Evolutionary conservation across 92 coral and sea anemone species (phyloP).

Genomic region (Zoanthus gigantus): DNA sequence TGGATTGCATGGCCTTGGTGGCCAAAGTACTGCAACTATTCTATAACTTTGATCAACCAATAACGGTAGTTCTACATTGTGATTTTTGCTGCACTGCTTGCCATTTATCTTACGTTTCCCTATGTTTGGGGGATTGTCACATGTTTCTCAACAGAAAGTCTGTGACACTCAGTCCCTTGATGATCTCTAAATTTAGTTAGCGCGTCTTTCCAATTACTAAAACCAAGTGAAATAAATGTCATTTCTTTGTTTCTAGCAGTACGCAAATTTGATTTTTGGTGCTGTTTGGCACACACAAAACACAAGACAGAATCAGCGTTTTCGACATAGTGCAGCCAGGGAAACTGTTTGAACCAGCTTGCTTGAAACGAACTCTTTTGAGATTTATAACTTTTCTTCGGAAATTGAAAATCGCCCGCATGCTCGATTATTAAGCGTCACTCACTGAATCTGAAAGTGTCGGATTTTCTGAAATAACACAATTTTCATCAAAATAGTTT

Average conservation of each 20-base stretch:
- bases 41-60: conserved; percentile 42
- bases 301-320: not conserved
- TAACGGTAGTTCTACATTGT: conserved; percentile 41
- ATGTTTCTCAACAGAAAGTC: too few species aligned
- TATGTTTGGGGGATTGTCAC: too few species aligned
- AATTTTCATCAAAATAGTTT: too few species aligned
- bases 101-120: not conserved
- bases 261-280: conserved; percentile 62
- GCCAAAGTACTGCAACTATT: conserved; percentile 44
- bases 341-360: not conserved
- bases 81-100: not conserved
- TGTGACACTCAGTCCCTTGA: conserved; percentile 66
- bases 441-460: too few species aligned
- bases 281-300: conserved; percentile 60
- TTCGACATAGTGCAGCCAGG: not conserved
- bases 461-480: too few species aligned
- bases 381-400: too few species aligned
- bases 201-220: conserved; percentile 78
- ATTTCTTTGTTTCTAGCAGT: conserved; percentile 69
- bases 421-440: too few species aligned
- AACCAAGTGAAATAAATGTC: conserved; percentile 59
- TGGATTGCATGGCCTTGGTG: conserved; percentile 46
- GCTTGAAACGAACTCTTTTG: not conserved
- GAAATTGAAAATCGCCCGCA: too few species aligned
- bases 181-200: conserved; percentile 61